A percentile compares a stretch with the other conserved stretches of the same genome.
phyloP scores from a whole-genome alignment of 2,797 vertebrate genomes.

The Gallinago solitaria region DNA sequence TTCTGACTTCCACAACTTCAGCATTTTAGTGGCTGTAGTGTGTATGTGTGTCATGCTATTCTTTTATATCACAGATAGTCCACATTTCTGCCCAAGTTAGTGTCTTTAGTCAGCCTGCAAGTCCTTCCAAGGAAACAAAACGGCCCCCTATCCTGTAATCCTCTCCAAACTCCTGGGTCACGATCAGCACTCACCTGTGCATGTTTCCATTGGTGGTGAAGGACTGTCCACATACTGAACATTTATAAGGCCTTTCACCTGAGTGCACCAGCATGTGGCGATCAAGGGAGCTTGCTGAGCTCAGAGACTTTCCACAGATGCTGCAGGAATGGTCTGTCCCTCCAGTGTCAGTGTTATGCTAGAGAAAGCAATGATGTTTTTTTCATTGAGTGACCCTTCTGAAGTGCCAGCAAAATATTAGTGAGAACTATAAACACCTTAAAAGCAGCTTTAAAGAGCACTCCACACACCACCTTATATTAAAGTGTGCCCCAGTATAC shows the following conservation, averaged over 20 bases:
- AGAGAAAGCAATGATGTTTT: conserved; percentile 62
- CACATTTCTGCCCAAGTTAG: neutral
- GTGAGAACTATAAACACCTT: conserved; percentile 2
- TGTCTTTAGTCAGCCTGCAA: neutral
- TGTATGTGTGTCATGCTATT: neutral
- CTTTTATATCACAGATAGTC: neutral
- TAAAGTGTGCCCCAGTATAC: neutral
- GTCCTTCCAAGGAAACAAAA: neutral
- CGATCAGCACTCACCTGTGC: conserved; percentile 87
- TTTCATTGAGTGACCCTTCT: conserved; percentile 33
- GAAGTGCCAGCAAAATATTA: conserved; percentile 12
- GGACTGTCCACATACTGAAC: conserved; percentile 90
- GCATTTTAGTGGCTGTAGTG: neutral
- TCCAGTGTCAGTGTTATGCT: conserved; percentile 95
- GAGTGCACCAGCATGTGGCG: conserved; percentile 99
- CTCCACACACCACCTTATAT: neutral
- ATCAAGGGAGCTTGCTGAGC: conserved; percentile 96
- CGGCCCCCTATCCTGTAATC: neutral
- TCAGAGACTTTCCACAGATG: conserved; percentile 96
- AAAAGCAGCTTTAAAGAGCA: neutral
- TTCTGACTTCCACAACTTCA: neutral
- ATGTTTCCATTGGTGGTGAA: conserved; percentile 99
- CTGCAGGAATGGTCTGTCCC: conserved; percentile 94
- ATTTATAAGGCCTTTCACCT: conserved; percentile 95
- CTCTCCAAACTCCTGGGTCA: neutral